These are phyloP conservation scores for Troides aeacus DNA, from an alignment of 2,888 invertebrate genomes.

Conservation along the genomic window DNA sequence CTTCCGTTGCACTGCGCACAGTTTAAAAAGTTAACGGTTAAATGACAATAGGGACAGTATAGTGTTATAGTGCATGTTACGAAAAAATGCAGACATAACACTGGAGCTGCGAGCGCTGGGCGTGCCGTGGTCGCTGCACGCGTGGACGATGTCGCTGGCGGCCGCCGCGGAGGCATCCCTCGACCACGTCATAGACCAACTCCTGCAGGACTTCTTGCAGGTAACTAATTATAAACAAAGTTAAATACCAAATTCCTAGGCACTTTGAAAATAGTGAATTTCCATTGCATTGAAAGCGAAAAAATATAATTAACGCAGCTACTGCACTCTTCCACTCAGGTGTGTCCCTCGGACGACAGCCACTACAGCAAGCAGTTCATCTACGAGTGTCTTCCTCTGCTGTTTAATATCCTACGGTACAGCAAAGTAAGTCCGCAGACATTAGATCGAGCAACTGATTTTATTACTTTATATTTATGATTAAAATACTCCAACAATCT, in stretches of 20 bases:
- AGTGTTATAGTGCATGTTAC: no score
- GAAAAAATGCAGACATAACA: conserved; percentile 84
- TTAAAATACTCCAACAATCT: no score
- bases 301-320: no score
- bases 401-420: conserved; percentile 93
- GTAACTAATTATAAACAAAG: conserved; percentile 42
- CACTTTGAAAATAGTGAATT: no score
- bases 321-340: conserved; percentile 52
- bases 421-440: conserved; percentile 84
- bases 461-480: no score
- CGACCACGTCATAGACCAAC: conserved; percentile 92
- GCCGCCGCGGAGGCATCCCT: conserved; percentile 91
- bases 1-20: no score
- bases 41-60: no score
- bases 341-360: conserved; percentile 89
- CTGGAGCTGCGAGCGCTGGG: conserved; percentile 91
- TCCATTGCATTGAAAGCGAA: no score
- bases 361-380: conserved; percentile 92
- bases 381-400: conserved; percentile 92
- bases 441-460: not conserved
- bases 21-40: no score
- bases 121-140: conserved; percentile 94
- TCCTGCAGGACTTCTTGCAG: conserved; percentile 93
- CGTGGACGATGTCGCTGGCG: conserved; percentile 94
- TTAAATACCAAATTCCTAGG: no score